Evolutionary conservation across 2,888 invertebrate species (phyloP), one percentile per base, ranked within the genome.

Genomic region (Hirtodrosophila histrioides): DNA sequence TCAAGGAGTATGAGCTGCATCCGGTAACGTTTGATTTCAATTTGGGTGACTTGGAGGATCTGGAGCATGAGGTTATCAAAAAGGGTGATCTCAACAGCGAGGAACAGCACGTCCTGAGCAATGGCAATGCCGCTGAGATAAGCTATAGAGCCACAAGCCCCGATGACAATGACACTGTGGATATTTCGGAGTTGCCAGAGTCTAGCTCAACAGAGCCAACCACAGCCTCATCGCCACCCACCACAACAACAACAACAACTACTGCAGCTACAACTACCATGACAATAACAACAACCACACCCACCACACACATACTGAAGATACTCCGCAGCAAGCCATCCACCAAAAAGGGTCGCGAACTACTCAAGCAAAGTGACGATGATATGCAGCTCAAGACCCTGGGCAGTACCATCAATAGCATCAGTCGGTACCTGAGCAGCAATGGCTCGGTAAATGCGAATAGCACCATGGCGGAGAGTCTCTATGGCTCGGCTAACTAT

Each of bases 21-120:
- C 88, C 92, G 3, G 91, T 90, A 0, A 84, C 89, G 12, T 91
- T 92, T 48, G 92, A 91, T 61, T 91, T 91, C 31, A 91, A 91
- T 69, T 65, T 91, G 46, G 91, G 91, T 4, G 91, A 91, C 39
- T 72, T 91, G 5, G 92, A 92, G 69, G 91, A 91, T 54, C 70
- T 90, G n/a, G 87, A 89, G 48, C 90, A 91, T 62, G 91, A 90
- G 51, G 73, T 84, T 4, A 84, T 90, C 49, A 88, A 90, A 44
- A 91, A 88, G 64, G 90, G 86, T 4, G 91, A 91, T 48, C 75
- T 91, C 0, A 91, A 81, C 58, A 80, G 81, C 10, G 89, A 90
- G 44, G 90, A 90, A 44, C 87, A 88, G 12, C 85, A 89, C 45
- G 71, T 90, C 2, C 70, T 91, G 3, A 78, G 86, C 31, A 87